Base-by-base conservation (phyloP, 1,140 invertebrate genomes). In the Lordiphosa collinella region DNA sequence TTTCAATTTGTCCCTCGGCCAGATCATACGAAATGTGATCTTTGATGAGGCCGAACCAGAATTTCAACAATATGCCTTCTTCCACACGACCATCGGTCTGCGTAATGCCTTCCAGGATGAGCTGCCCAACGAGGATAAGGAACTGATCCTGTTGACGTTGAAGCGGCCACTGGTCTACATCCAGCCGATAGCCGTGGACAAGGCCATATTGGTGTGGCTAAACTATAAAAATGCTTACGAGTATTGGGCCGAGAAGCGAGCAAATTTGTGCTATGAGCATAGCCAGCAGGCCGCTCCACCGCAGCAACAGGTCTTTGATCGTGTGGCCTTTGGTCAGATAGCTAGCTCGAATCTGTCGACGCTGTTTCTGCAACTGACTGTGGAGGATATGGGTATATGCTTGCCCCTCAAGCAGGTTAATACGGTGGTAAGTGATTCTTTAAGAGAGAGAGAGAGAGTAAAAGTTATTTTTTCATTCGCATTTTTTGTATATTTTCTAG, bases 201-300 rank as follows among this genome's bases (percentile, higher is more conserved):
- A 96, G 89, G 97, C 97, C 18, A 98, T 99, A 58, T 91, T 99
- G 1, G 97, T 99, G 6, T 99, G 97, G 97, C 90, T 99, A 37
- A 99, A 99, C 90, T 99, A 99, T 87, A 98, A 98, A 90, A 99
- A 98, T 90, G 97, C 98, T 0, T 99, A 99, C 82, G 97, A 99
- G 87, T 99, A 99, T 90, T 99, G 98, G 97, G 98, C 97, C 66
- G 97, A 99, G 87, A 98, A 99, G 89, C 90, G 97, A 13, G 93
- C 95, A 0, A 96, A 94, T 85, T 90, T 97, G 1, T 97, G 96
- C 75, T 95, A 94, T 64, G 95, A 98, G 88, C 97, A 14, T 89
- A 96, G 8, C 93, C 93, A 41, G 94, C 96, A 63, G 1, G 43
- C 61, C 8, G 56, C 68, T 0, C 76, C 70, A 10, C 76, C 70